These are phyloP conservation scores for Drosophila birchii DNA, from an alignment of 2,888 invertebrate species.

Conservation along the genomic window DNA sequence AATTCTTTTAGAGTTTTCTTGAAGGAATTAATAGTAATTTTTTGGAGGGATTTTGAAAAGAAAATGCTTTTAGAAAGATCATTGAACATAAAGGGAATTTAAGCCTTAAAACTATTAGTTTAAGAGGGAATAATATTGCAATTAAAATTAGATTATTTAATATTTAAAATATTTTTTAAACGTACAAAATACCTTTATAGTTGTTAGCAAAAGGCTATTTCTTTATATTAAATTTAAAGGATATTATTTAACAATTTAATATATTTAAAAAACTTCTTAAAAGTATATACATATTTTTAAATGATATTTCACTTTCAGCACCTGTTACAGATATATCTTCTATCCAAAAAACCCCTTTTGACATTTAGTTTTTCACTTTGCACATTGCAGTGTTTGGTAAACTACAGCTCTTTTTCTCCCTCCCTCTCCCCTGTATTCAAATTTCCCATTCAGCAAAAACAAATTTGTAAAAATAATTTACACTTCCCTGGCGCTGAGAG, in stretches of 20 bases:
- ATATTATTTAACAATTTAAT: background rate
- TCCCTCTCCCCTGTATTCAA: slow-evolving; percentile 1
- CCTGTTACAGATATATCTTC: background rate
- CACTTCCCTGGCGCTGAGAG: slow-evolving; percentile 36
- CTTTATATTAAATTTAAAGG: too few relatives aligned
- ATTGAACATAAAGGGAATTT: background rate
- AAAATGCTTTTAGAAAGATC: background rate
- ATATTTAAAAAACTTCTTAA: too few relatives aligned
- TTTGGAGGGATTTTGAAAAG: background rate
- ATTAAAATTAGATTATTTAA: background rate
- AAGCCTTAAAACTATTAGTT: background rate
- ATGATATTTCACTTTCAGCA: background rate
- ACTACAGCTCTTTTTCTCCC: background rate
- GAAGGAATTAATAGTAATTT: background rate
- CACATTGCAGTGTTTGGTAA: slow-evolving; percentile 3
- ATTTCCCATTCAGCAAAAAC: slow-evolving; percentile 20
- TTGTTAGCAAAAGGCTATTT: background rate
- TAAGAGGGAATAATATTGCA: background rate
- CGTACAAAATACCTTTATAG: background rate
- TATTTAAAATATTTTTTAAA: background rate
- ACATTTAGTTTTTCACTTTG: slow-evolving; percentile 8
- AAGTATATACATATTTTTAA: background rate
- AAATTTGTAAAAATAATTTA: slow-evolving; percentile 63
- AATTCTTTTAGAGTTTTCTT: background rate
- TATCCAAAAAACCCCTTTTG: slow-evolving; percentile 4